phyloP scores from a whole-genome alignment of 2,113 vertebrate species.

The Zeus faber region DNA sequence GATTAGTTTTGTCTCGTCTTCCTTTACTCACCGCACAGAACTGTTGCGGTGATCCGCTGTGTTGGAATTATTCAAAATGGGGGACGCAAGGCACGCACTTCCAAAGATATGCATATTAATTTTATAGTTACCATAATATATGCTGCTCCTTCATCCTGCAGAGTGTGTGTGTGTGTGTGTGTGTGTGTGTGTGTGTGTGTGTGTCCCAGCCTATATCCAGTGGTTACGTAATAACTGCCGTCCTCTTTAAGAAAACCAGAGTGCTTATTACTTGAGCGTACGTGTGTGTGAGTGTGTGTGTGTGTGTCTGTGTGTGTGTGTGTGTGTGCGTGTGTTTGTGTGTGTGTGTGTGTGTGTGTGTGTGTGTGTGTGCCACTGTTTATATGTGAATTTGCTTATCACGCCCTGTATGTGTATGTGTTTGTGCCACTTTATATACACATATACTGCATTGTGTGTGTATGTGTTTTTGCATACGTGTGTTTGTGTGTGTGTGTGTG shows the following conservation, averaged over 20 bases:
- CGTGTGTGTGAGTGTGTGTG: not conserved
- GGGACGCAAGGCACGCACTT: too few relatives aligned
- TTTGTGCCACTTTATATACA: too few relatives aligned
- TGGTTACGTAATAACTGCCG: conserved; percentile 58
- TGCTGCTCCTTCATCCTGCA: not conserved
- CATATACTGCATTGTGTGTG: too few relatives aligned
- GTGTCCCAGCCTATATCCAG: conserved; percentile 14
- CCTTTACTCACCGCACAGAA: too few relatives aligned
- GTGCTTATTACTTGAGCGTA: conserved; percentile 1
- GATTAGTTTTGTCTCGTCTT: too few relatives aligned
- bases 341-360: not conserved
- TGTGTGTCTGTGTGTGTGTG: not conserved
- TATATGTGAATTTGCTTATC: not conserved
- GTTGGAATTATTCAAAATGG: too few relatives aligned
- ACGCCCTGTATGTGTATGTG: not conserved
- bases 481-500: conserved; percentile 1
- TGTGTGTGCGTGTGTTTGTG: not conserved
- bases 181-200: conserved; percentile 5
- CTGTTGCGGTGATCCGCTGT: too few relatives aligned
- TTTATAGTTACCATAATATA: conserved; percentile 2
- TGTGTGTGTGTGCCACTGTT: not conserved
- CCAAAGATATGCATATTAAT: conserved; percentile 2
- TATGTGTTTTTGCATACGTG: not conserved
- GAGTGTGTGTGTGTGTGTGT: conserved; percentile 2
- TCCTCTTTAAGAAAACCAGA: conserved; percentile 39